Evolutionary conservation across 1,140 invertebrate species (phyloP).

Genomic region (Zaprionus inermis): DNA sequence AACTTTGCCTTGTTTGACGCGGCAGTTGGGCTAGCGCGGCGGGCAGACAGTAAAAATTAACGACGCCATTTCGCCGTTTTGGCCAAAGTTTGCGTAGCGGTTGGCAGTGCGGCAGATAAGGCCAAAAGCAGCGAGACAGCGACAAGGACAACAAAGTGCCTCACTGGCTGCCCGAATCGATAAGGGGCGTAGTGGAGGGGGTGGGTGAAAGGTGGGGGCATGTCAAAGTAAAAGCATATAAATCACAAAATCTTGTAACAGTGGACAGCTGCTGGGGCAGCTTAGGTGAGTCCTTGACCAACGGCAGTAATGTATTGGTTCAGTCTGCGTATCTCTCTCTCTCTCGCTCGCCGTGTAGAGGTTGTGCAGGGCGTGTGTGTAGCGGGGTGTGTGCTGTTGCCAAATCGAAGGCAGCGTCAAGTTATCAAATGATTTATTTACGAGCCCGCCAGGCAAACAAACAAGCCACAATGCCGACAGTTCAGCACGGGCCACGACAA

Average conservation of each 20-base stretch:
- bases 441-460: constrained; percentile 76
- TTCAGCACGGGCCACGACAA: constrained; percentile 50
- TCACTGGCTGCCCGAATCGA: constrained; percentile 54
- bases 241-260: constrained; percentile 79
- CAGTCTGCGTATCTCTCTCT: constrained; percentile 18
- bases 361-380: constrained; percentile 2
- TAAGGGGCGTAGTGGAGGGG: constrained; percentile 38
- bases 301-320: constrained; percentile 31
- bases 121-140: constrained; percentile 27
- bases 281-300: constrained; percentile 77
- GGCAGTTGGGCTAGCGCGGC: constrained; percentile 14
- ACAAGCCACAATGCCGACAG: constrained; percentile 56
- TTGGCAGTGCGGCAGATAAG: constrained; percentile 54
- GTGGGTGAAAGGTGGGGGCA: constrained; percentile 39
- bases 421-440: constrained; percentile 83
- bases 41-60: constrained; percentile 72
- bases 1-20: constrained; percentile 39
- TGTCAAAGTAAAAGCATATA: constrained; percentile 77
- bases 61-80: constrained; percentile 61
- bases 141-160: constrained; percentile 58
- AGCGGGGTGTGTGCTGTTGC: constrained; percentile 15
- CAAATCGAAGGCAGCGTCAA: constrained; percentile 65
- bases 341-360: no score
- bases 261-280: constrained; percentile 58
- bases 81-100: constrained; percentile 63